Conservation (phyloP, 2,113 vertebrate species). For the Ovis canadensis region DNA sequence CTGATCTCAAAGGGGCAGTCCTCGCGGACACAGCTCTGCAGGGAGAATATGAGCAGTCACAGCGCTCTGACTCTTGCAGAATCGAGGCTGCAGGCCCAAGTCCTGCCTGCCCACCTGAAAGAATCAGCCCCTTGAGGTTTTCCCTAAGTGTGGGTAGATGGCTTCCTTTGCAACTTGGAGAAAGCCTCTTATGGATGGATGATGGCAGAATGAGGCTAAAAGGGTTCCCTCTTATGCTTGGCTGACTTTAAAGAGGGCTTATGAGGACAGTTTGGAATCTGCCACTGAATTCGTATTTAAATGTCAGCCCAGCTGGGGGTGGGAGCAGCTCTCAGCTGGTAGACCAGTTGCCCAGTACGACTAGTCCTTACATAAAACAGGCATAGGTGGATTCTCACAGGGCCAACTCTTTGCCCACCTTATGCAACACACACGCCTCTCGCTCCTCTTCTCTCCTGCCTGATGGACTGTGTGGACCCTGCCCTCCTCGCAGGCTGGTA, state of each 20-base stretch:
- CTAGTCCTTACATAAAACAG: fast-evolving
- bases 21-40: neutral
- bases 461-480: no score
- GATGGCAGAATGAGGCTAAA: neutral
- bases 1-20: neutral
- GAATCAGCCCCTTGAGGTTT: neutral
- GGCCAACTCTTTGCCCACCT: no score
- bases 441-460: neutral
- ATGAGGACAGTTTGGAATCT: neutral
- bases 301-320: neutral
- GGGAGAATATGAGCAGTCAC: neutral
- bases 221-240: neutral
- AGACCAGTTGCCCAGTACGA: neutral
- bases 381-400: fast-evolving
- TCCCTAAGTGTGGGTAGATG: neutral
- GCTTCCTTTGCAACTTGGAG: neutral
- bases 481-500: neutral
- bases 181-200: neutral
- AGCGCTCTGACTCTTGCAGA: neutral
- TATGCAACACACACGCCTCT: fast-evolving
- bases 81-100: neutral
- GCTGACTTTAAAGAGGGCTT: neutral
- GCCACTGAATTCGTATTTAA: neutral
- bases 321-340: neutral
- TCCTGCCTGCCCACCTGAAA: neutral